Base-by-base conservation (phyloP, 2,888 invertebrate species). In the Latheticus oryzae region DNA sequence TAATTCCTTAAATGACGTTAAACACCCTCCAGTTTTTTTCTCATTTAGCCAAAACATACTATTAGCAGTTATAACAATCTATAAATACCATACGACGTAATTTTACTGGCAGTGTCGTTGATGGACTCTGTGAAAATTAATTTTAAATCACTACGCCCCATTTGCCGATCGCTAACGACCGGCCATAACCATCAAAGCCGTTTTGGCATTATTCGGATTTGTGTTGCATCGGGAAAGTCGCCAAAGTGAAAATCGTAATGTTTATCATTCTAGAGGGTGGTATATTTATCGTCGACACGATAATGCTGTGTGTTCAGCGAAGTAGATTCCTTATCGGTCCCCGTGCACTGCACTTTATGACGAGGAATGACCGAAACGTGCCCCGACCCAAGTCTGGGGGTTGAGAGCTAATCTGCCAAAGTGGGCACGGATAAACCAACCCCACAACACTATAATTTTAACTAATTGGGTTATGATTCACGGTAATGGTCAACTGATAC, bases 241-340 rank as follows among this genome's bases (percentile, higher is more conserved):
- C 70, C 70, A 69, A 69, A 69, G 66, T 63, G 68, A 69, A 69
- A 70, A 70, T 69, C 69, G 65, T 68, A 65, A 68, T 68, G 70
- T 68, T 68, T 69, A 66, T 69, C 68, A 69, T 70, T 64, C 65
- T 61, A 60, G 47, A 12, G 30, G 40, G 47, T 50, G 60, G 28
- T 43, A 65, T 67, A 64, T 68, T 68, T 69, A 69, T 68, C 64
- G 60, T 58, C 53, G 52, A 55, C 58, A 57, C 65, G 64, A 66
- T 68, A 70, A 66, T 70, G 68, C 67, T 67, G 68, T 67, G 68
- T 68, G 63, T 61, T 62, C 60, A 60, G 64, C 60, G 52, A 57
- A 60, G 52, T 58, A 61, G 67, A 65, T 66, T 60, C 59, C 70
- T 67, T 69, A 68, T 69, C 68, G 64, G 56, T 50, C 64, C 60